These are phyloP conservation scores for Branchinecta lynchi DNA, from an alignment of 1,140 invertebrate genomes.

Conservation along the genomic window DNA sequence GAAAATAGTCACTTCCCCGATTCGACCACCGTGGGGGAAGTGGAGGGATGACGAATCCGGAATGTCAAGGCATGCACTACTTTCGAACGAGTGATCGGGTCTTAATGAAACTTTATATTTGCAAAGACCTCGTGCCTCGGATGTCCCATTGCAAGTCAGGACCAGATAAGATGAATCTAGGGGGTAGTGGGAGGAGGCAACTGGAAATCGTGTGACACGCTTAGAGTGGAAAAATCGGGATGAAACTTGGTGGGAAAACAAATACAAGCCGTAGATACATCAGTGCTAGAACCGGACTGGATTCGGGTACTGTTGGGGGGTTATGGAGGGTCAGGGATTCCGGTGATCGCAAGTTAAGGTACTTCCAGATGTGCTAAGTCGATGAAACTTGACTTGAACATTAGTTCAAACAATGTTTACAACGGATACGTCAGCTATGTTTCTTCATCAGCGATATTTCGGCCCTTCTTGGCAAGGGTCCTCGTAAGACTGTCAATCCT, in stretches of 20 bases:
- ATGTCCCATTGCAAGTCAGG: neutral
- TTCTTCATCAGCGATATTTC: too few relatives aligned
- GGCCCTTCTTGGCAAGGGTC: too few relatives aligned
- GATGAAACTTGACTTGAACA: too few relatives aligned
- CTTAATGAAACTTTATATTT: slow-evolving; percentile 2
- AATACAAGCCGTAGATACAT: neutral
- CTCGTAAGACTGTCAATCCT: too few relatives aligned
- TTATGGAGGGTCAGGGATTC: neutral
- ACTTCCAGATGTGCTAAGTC: too few relatives aligned
- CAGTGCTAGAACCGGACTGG: neutral
- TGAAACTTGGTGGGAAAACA: slow-evolving; percentile 6
- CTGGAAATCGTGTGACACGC: neutral
- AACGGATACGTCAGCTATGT: too few relatives aligned
- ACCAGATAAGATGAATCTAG: neutral
- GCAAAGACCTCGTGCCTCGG: slow-evolving; percentile 3
- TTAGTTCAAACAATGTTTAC: too few relatives aligned
- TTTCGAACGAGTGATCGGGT: neutral
- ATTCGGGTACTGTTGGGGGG: neutral
- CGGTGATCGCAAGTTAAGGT: too few relatives aligned
- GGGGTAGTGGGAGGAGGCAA: neutral
- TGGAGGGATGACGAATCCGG: neutral
- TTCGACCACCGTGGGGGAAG: neutral
- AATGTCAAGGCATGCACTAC: neutral
- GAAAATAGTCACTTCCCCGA: slow-evolving; percentile 4
- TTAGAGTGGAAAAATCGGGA: slow-evolving; percentile 4